Evolutionary conservation across 92 coral and sea anemone species (phyloP).

Genomic region (Bergia sp.): DNA sequence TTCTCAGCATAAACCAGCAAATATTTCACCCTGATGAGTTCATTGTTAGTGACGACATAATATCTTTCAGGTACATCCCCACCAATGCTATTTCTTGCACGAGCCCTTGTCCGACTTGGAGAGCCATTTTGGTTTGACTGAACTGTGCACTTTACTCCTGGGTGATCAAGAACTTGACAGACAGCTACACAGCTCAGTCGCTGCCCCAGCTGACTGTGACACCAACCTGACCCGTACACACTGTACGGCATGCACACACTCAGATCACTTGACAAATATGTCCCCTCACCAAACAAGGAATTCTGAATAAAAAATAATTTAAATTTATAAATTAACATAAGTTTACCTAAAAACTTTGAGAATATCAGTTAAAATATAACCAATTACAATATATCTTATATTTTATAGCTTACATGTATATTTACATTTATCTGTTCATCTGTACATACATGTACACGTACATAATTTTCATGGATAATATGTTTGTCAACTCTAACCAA

Average conservation of each 20-base stretch:
- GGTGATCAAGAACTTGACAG: conserved; percentile 93
- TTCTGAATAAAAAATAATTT: conserved; percentile 56
- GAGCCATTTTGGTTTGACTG: conserved; percentile 53
- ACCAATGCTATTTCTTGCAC: conserved; percentile 94
- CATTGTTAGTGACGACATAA: conserved; percentile 98
- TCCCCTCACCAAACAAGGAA: conserved; percentile 97
- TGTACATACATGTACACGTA: not conserved
- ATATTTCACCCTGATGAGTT: conserved; percentile 86
- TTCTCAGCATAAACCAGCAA: conserved; percentile 84
- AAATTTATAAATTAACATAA: no score
- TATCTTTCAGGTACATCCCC: conserved; percentile 98
- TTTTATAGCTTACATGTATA: no score
- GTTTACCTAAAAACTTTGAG: not conserved
- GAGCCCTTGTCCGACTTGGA: conserved; percentile 71
- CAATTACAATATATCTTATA: no score
- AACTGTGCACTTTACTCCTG: conserved; percentile 92
- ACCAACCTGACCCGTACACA: conserved; percentile 87
- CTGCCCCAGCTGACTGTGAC: conserved; percentile 70
- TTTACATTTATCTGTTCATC: no score
- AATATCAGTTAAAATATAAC: not conserved
- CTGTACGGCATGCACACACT: conserved; percentile 92
- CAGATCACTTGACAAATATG: conserved; percentile 95
- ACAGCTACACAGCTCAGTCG: conserved; percentile 93
- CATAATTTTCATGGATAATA: no score
- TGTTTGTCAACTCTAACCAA: no score